Evolutionary conservation across 2,888 invertebrate species (phyloP), one percentile per base, ranked within the genome.

Genomic region (Sarcophaga rosellei): DNA sequence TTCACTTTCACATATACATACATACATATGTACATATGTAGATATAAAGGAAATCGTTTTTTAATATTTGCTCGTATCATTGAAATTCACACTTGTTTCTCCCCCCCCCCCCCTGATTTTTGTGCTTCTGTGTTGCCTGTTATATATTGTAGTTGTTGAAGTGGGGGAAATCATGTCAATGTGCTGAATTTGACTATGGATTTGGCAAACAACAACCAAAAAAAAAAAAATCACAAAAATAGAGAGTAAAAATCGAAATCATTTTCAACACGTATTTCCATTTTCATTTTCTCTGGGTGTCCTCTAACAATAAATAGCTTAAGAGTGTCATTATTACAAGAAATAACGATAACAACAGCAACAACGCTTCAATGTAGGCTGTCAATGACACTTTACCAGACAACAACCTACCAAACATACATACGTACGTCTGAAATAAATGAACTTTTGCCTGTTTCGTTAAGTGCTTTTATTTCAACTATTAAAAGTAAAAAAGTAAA

Each of bases 171-270:
- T 59, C 66, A 44, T 76, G 76, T 66, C 76, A 76, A 59, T 59
- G 44, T 76, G 59, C 23, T 44, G 59, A 68, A 66, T 59, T 68
- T 76, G 59, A 76, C 66, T 76, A 21, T 5, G 35, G 53, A 53
- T 53, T 68, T 45, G 44, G 17, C 8, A 35, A 35, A 35, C 6
- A 35, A 35, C 0, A 8, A 25, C 4, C 4, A 25, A 25, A 3
- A 25, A 25, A 25, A 35, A 35, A 25, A 35, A 10, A 35, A 35
- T 8, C 1, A 35, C 10, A 35, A 35, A 8, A 10, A 35, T 8
- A 10, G 2, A 35, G 35, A 10, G 21, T 44, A 17, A 53, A 76
- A 59, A 45, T 68, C 23, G 21, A 66, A 68, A 57, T 0, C 57
- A 57, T 45, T 66, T 45, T 20, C 65, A 44, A 66, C 44, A 66